Evolutionary conservation across 2,113 vertebrate genomes (phyloP).

Genomic region (Marcusenius ussheri): DNA sequence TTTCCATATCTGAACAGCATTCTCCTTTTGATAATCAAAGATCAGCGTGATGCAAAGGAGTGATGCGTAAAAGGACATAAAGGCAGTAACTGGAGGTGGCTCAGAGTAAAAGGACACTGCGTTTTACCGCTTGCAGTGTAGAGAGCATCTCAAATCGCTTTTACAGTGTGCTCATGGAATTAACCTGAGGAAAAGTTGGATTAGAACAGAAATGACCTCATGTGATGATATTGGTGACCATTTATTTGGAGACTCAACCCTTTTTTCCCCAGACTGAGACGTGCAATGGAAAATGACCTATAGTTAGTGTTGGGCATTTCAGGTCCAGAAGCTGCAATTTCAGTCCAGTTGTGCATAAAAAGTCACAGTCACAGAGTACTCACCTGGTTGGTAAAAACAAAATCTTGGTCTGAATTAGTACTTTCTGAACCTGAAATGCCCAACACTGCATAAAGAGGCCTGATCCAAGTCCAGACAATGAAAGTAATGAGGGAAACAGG

Average conservation of each 20-base stretch:
- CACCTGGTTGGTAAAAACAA: neutral
- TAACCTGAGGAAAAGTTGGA: neutral
- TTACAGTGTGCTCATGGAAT: neutral
- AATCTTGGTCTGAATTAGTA: neutral
- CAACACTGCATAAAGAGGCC: neutral
- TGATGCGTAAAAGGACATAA: neutral
- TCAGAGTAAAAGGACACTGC: neutral
- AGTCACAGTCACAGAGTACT: neutral
- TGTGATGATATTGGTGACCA: neutral
- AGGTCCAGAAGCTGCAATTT: neutral
- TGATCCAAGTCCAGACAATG: neutral
- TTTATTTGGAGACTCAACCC: neutral
- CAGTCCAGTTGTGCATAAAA: neutral
- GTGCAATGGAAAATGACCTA: neutral
- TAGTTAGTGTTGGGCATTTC: neutral
- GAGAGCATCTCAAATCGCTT: neutral
- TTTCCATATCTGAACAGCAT: neutral
- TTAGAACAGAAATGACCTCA: neutral
- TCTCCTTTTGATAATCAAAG: neutral
- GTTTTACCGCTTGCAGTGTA: neutral
- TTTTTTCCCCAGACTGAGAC: neutral
- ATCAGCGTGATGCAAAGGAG: neutral
- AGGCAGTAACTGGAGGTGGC: neutral
- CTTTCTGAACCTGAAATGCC: neutral
- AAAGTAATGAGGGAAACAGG: neutral